Base-by-base conservation (phyloP, 2,113 vertebrate genomes). In the Polyodon spathula region DNA sequence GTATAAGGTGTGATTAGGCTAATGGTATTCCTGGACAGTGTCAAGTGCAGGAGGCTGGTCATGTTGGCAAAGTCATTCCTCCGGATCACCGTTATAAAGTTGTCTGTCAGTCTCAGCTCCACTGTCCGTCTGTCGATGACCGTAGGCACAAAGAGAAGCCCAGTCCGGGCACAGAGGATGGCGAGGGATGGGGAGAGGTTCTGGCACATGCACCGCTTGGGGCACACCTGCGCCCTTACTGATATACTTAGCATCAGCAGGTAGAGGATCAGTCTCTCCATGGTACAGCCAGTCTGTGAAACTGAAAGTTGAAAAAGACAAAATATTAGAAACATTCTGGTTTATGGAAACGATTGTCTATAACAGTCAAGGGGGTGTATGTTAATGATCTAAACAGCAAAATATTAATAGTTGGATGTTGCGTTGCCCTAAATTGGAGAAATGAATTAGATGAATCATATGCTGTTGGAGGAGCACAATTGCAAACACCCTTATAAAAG, bases 121-220 rank as follows among this genome's bases (percentile, higher is more conserved):
- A 94, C 93, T 0, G 95, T 97, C 4, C 90, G 81, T 17, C 93
- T 79, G 84, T 98, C 93, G 14, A 98, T 90, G 0, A 84, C 86
- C 1, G 90, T 71, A 1, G 94, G 95, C 37, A 98, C 93, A 4
- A 98, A 97, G n/a, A 98, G 89, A 2, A 97, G 81, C 44, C 95
- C 95, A 0, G 93, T 97, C 69, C 95, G 95, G 1, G 94, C 90
- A 60, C 95, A 98, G 16, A 98, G 90, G 60, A 97, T 93, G 0
- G 93, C 94, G 17, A 95, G 87, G 57, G 95, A 97, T 0, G 93
- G 89, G 0, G 93, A 91, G 1, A 97, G 86, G 62, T 85, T 94
- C 74, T 98, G 95, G 77, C 95, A 98, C 76, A 87, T 92, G 71
- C 95, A 98, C 2, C 93, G 84, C 37, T 92, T 94, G 42, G 94